These are phyloP conservation scores for Blomia tropicalis DNA, from an alignment of 2,888 invertebrate genomes.

Conservation along the genomic window DNA sequence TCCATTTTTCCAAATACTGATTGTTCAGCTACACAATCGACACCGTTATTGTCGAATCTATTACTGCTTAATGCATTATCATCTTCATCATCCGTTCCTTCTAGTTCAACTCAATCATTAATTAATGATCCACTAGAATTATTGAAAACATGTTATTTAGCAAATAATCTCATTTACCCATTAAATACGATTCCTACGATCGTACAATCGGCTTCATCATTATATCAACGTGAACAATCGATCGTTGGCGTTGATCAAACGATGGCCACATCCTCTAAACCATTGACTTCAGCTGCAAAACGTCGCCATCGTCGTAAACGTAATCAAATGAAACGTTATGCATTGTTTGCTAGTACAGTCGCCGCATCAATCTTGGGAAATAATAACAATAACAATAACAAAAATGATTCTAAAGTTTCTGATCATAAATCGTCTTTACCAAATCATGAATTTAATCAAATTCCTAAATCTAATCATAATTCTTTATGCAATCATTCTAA, in stretches of 20 bases:
- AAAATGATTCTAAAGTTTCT: not conserved
- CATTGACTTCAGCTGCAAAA: constrained; percentile 11
- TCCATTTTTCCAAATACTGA: no score
- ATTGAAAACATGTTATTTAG: no score
- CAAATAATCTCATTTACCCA: no score
- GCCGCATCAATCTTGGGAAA: constrained; percentile 4
- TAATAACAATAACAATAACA: no score
- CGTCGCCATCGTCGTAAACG: constrained; percentile 8
- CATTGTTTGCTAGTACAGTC: not conserved
- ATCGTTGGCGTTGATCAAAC: no score
- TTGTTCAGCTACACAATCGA: not conserved
- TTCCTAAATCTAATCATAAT: not conserved
- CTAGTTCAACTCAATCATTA: no score
- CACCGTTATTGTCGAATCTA: not conserved
- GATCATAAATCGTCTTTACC: not conserved
- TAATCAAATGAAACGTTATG: constrained; percentile 13
- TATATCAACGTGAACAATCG: no score
- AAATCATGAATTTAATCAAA: not conserved
- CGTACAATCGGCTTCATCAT: no score
- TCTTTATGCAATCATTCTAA: constrained; percentile 12
- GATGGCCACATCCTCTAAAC: no score
- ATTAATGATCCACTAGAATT: no score
- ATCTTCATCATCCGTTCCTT: no score
- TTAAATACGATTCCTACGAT: no score
- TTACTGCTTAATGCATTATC: not conserved